A percentile compares a stretch with the other conserved stretches of the same genome.
phyloP scores from a whole-genome alignment of 2,888 invertebrate genomes.

The Tipula vernalis region DNA sequence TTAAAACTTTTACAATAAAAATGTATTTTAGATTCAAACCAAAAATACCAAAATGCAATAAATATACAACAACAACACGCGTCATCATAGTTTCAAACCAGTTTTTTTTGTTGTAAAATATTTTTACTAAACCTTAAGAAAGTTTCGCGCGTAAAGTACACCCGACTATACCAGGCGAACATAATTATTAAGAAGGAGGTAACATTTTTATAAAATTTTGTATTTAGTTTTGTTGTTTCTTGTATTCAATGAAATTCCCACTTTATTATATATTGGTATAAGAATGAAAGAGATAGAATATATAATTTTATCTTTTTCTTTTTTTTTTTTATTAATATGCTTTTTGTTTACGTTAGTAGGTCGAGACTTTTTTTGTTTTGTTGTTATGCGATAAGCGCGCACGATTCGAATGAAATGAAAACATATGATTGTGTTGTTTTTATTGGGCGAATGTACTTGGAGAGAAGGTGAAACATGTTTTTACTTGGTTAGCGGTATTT shows the following conservation, averaged over 20 bases:
- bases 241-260: not conserved
- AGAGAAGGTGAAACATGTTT: too few species aligned
- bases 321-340: not conserved
- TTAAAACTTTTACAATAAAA: not conserved
- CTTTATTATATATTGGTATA: not conserved
- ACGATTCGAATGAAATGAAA: not conserved
- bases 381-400: not conserved
- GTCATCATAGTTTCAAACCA: not conserved
- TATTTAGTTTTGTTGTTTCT: not conserved
- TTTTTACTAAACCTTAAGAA: constrained; percentile 13
- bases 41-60: not conserved
- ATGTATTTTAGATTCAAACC: not conserved
- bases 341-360: not conserved
- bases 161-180: constrained; percentile 32
- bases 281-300: not conserved
- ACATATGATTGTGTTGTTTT: not conserved
- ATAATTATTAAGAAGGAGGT: constrained; percentile 18
- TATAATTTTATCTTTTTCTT: not conserved
- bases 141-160: constrained; percentile 36
- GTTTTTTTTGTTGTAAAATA: not conserved
- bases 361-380: not conserved
- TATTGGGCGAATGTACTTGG: too few species aligned
- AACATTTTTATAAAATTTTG: not conserved
- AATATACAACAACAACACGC: not conserved
- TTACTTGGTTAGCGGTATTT: too few species aligned